Percentiles rank a stretch among this genome's conserved stretches.
Conservation (phyloP, 2,888 invertebrate genomes). For the Drosophila multiciliata region DNA sequence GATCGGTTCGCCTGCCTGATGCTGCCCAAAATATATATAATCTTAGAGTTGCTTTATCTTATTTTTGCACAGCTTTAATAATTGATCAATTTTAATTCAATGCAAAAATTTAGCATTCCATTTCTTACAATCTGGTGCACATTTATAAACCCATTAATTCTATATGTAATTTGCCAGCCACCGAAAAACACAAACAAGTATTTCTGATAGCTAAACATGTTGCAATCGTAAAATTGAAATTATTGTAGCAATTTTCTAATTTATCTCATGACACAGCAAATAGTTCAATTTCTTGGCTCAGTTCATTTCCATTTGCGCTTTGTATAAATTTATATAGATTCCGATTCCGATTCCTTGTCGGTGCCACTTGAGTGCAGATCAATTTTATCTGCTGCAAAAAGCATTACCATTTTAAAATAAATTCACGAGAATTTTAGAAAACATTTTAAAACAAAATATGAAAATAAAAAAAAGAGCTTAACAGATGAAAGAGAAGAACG, state of each 20-base stretch:
- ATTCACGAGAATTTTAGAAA: conserved; percentile 34
- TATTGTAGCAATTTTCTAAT: conserved; percentile 10
- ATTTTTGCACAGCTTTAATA: not conserved
- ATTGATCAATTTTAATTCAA: not conserved
- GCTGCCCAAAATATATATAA: not conserved
- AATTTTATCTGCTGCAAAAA: conserved; percentile 33
- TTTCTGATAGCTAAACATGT: conserved; percentile 1
- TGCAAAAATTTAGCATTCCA: not conserved
- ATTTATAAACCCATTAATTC: not conserved
- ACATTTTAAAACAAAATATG: conserved; percentile 11
- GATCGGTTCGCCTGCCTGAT: not conserved
- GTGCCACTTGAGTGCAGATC: conserved; percentile 41
- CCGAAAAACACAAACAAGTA: not conserved
- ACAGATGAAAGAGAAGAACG: not conserved
- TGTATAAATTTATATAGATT: conserved; percentile 13
- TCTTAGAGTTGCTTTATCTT: not conserved
- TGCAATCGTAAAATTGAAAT: not conserved
- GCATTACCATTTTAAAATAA: conserved; percentile 35
- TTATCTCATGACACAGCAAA: conserved; percentile 29
- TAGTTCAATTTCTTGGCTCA: conserved; percentile 43
- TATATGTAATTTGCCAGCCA: not conserved
- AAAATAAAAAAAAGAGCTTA: not conserved
- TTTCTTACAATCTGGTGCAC: not conserved
- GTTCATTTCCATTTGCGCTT: conserved; percentile 51
- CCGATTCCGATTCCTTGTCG: conserved; percentile 12